Evolutionary conservation across 2,113 vertebrate species (phyloP), one percentile per base, ranked within the genome.

Genomic region (Heptranchias perlo): DNA sequence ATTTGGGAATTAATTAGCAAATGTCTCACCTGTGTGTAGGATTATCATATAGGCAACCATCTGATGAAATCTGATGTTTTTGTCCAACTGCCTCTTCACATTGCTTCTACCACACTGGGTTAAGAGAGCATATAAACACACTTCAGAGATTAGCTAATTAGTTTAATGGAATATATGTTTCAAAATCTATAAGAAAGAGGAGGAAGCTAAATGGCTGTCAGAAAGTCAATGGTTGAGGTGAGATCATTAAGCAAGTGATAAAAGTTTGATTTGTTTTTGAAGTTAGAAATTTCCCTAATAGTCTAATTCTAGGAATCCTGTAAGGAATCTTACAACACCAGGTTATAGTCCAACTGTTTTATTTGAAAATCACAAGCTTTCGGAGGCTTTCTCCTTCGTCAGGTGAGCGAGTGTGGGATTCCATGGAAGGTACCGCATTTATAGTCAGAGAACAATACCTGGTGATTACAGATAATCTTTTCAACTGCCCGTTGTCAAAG

Each of bases 31-130:
- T 97, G 98, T 96, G 96, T 98, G 97, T 96, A 98, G 73, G 18
- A 97, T 97, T 96, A 98, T 97, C 96, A 97, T 98, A 96, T 97
- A 98, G 96, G 98, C 98, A 44, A 98, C 96, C 58, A 97, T 97
- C 96, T 97, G 98, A 97, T 98, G 98, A 97, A 98, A 98, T 86
- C 97, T 96, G 96, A 98, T 97, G 95, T 96, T 98, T 98, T 98
- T 98, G 97, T 98, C 98, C 96, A 98, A 96, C 65, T 98, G 98
- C 95, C 97, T 98, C 82, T 96, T 97, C 96, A 98, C 96, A 31
- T 97, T 96, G 96, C 97, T 97, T 97, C 96, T 97, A 96, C 97
- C 97, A 96, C 97, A 98, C 98, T 98, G 84, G 25, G 76, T 52
- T 64, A n/a, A 96, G 65, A 96, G 93, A 3, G 31, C 91, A 97